Base-by-base conservation (phyloP, 2,113 vertebrate species). In the Anthoscopus minutus region DNA sequence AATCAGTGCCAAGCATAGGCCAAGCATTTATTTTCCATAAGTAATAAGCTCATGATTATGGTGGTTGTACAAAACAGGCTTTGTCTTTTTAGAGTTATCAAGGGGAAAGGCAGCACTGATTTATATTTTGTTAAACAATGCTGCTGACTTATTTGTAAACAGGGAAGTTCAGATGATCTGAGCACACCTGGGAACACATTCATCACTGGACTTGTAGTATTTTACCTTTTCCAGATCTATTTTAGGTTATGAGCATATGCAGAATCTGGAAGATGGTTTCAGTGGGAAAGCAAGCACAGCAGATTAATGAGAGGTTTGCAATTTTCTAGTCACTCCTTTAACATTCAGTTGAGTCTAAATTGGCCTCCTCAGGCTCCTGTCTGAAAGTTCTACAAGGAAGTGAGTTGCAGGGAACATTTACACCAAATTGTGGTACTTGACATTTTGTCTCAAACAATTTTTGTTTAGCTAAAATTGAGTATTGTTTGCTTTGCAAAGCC, bases 261-360 rank as follows among this genome's bases (percentile, higher is more conserved):
- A 93, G 60, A 92, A 74, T 69, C 44, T 74, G 76, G 91, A 81
- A 81, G 87, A 92, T 38, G 15, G 45, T 86, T 97, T 94, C 78
- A 89, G 69, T 89, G 56, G 86, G 73, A 64, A 96, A 96, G 70
- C 48, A 87, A 81, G 70, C 50, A 66, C 27, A 51, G 87, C 57
- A 94, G 76, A 91, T 65, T 97, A 94, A 90, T 91, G 93, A 93
- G 86, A 90, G 50, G 30, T 73, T 88, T 95, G 85, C 86, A 72
- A 72, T 85, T 93, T 97, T 93, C 65, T 86, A 62, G 69, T 73
- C 79, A 82, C 71, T 88, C 69, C 8, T 44, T 94, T 92, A 92
- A 16, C n/a, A 76, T 69, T 90, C 88, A 94, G 51, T 85, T 72
- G 76, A 92, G 61, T 53, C 22, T 94, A 72, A 96, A 92, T 84